Percentiles rank a stretch among this genome's conserved stretches.
Conservation (phyloP, 2,888 invertebrate genomes). For the Eretmocerus hayati region DNA sequence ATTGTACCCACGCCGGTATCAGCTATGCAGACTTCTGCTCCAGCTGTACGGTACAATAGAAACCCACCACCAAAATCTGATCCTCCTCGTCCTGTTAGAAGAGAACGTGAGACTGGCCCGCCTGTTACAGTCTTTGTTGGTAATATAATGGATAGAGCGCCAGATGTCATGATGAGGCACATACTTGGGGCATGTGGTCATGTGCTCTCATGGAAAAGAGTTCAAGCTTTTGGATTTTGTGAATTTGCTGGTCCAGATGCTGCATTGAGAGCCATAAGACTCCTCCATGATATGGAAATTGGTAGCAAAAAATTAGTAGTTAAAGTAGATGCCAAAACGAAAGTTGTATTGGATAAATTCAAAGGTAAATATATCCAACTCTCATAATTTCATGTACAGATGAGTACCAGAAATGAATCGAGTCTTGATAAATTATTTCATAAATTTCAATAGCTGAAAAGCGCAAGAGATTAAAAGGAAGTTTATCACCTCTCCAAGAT, state of each 20-base stretch:
- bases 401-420: too few relatives aligned
- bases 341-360: conserved; percentile 87
- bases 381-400: neutral
- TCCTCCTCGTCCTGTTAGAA: conserved; percentile 28
- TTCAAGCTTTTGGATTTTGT: conserved; percentile 96
- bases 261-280: conserved; percentile 84
- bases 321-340: conserved; percentile 95
- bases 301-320: conserved; percentile 92
- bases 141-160: conserved; percentile 90
- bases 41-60: conserved; percentile 42
- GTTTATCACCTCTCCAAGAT: conserved; percentile 51
- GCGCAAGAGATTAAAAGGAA: conserved; percentile 53
- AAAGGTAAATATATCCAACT: conserved; percentile 68
- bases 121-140: conserved; percentile 97
- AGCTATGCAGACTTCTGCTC: conserved; percentile 45
- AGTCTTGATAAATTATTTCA: too few relatives aligned
- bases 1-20: conserved; percentile 49
- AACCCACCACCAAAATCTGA: conserved; percentile 30
- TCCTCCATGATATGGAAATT: conserved; percentile 87
- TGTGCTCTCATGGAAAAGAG: conserved; percentile 94
- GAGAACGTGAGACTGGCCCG: conserved; percentile 58
- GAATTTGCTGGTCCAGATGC: conserved; percentile 95
- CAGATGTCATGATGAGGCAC: conserved; percentile 90
- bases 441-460: conserved; percentile 52
- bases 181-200: conserved; percentile 89